These are phyloP conservation scores for Thelaira solivaga DNA, from an alignment of 2,888 invertebrate genomes.

Conservation along the genomic window DNA sequence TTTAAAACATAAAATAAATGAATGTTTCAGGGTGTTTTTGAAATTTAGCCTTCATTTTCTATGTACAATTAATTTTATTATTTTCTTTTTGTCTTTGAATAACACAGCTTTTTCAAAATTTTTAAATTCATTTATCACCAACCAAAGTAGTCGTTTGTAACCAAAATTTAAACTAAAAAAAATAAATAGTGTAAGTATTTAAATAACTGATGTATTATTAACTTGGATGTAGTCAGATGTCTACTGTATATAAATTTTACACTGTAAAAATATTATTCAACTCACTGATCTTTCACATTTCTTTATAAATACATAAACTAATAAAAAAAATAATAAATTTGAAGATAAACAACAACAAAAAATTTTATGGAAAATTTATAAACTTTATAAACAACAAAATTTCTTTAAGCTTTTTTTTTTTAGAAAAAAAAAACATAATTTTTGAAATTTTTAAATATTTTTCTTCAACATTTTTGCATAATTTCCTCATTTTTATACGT, in stretches of 20 bases:
- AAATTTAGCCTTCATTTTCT: not conserved
- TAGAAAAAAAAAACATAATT: slow-evolving; percentile 1
- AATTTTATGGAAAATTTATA: slow-evolving; percentile 3
- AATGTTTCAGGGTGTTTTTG: slow-evolving; percentile 53
- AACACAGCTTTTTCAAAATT: slow-evolving; percentile 5
- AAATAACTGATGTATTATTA: slow-evolving; percentile 34
- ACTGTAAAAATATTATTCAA: slow-evolving; percentile 53
- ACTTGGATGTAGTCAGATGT: slow-evolving; percentile 41
- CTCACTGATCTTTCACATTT: slow-evolving; percentile 32
- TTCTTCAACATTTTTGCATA: not conserved
- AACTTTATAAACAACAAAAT: not conserved
- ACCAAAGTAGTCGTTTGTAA: slow-evolving; percentile 39
- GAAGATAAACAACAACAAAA: slow-evolving; percentile 12
- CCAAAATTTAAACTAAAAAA: not conserved
- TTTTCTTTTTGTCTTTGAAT: not conserved
- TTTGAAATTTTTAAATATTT: slow-evolving; percentile 1
- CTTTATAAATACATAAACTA: not conserved
- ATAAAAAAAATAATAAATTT: not conserved
- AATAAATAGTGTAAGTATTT: slow-evolving; percentile 13
- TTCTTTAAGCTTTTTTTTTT: slow-evolving; percentile 14
- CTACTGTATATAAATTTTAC: slow-evolving; percentile 54
- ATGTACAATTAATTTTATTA: not conserved
- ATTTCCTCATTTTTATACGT: slow-evolving; percentile 43
- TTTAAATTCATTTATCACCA: slow-evolving; percentile 29
- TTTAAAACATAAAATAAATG: slow-evolving; percentile 23